Base-by-base conservation (phyloP, 1,140 invertebrate species). In the Aphidius gifuensis region DNA sequence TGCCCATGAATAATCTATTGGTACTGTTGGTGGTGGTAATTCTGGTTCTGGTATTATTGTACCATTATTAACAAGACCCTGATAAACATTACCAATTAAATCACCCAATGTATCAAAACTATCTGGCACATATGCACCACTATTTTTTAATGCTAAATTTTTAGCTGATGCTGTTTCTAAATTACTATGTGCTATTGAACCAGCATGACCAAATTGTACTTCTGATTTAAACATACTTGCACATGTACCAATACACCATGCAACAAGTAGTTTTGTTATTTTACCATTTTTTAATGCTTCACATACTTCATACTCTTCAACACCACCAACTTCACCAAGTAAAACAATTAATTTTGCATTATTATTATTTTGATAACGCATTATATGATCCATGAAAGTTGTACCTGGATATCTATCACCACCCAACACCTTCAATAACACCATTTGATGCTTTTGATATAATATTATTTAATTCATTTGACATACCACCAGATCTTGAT, bases 1-100 rank as follows among this genome's bases (percentile, higher is more conserved):
- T 5, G 97, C 97, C 97, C 97, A 99, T 62, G 90, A 93, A 79
- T 97, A 99, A 78, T 99, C 97, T 97, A 99, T 99, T 2, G 97
- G 97, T 39, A 99, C 97, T 50, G 97, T 98, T 11, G 98, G 98
- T 45, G 98, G 97, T 21, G 97, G 93, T 42, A 95, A 85, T 83
- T 99, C 98, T 43, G 92, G 88, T 69, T 88, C 86, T 0, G 93
- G 93, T 9, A 93, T 85, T 68, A 99, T 94, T 1, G 85, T 85
- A 42, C 94, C 94, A 51, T 89, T 84, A 32, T 85, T 82, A 0
- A 99, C 93, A 42, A 99, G 81, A 9, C 8, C 2, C 46, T 88
- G 81, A 80, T 97, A 98, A 65, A 90, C 86, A 71, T 87, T 81
- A 32, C 87, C 84, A 59, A 98, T 90, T 0, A 87, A 75, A 64